phyloP scores from a whole-genome alignment of 1,140 invertebrate genomes.

The Argopecten irradians region DNA sequence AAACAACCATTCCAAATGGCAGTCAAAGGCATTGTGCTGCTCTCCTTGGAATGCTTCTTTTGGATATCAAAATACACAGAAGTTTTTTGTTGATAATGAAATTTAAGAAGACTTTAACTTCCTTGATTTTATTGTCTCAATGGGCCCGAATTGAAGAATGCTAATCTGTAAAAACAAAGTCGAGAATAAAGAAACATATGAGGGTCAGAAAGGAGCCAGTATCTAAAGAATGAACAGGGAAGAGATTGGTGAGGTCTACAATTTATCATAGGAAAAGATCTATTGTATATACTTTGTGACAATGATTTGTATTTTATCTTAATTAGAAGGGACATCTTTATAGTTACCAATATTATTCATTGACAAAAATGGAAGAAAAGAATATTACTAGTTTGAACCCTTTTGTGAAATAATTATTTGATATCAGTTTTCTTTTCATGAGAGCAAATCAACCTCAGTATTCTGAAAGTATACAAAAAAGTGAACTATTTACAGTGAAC shows the following conservation, averaged over 20 bases:
- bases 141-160: background rate
- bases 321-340: no score
- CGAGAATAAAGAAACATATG: background rate
- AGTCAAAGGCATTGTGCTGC: background rate
- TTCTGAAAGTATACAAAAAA: no score
- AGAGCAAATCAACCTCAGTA: no score
- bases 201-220: background rate
- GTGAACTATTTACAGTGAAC: background rate
- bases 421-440: no score
- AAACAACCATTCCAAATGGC: background rate
- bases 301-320: no score
- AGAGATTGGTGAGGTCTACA: no score
- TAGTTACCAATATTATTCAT: no score
- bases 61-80: background rate
- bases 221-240: background rate
- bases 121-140: conserved; percentile 1
- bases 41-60: background rate
- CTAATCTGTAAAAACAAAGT: background rate
- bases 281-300: no score
- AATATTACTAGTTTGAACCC: no score
- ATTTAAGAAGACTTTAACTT: background rate
- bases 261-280: no score
- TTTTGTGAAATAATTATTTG: no score
- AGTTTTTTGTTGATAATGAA: background rate
- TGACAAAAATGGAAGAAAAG: no score